These are phyloP conservation scores for Ambastaia sidthimunki DNA, from an alignment of 2,797 vertebrate genomes.

Conservation along the genomic window DNA sequence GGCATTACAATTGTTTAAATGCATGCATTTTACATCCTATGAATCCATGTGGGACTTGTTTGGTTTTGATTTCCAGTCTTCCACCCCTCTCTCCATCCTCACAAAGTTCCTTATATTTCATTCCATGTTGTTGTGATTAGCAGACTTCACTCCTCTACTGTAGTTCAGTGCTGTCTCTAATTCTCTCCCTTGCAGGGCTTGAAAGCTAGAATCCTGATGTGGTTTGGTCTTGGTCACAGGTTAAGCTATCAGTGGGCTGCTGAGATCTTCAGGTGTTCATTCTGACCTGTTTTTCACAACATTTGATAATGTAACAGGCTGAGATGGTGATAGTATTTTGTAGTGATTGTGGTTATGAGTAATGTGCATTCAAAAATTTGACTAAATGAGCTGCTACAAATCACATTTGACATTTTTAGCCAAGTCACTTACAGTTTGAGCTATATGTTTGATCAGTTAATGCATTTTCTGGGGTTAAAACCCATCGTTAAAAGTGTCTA, in stretches of 20 bases:
- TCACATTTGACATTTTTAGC: too few species aligned
- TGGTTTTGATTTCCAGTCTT: neutral
- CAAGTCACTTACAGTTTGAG: too few species aligned
- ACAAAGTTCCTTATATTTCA: neutral
- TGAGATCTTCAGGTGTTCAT: neutral
- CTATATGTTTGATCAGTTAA: too few species aligned
- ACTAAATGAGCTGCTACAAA: too few species aligned
- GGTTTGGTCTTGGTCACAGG: neutral
- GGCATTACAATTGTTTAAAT: too few species aligned
- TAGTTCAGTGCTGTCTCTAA: neutral
- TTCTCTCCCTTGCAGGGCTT: neutral
- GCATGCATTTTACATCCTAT: constrained; percentile 5
- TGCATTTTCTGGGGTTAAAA: too few species aligned
- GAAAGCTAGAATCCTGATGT: too few species aligned
- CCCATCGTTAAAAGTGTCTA: too few species aligned
- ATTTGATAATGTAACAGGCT: neutral
- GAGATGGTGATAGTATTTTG: neutral
- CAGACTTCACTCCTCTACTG: neutral
- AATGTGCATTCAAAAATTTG: neutral
- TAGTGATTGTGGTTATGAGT: neutral
- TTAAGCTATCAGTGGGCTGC: neutral
- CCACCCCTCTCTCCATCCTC: neutral
- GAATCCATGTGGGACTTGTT: constrained; percentile 58
- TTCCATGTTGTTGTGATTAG: neutral
- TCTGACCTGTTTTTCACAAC: neutral